A percentile compares a stretch with the other conserved stretches of the same genome.
Conservation (phyloP, 64 coral and sea anemone genomes). For the Anthopleura sola region DNA sequence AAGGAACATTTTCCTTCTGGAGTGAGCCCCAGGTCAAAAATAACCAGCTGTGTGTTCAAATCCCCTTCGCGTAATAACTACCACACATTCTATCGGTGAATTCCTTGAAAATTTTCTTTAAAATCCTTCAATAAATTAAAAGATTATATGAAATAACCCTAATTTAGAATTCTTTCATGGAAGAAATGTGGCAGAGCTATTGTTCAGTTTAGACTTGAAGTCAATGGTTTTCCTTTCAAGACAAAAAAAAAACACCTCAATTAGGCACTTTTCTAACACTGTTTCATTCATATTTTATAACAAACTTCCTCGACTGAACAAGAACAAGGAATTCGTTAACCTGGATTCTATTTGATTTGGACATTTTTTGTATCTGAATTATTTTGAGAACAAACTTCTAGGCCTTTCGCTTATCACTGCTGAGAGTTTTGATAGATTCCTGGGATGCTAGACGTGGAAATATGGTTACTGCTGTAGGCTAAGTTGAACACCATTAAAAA, state of each 20-base stretch:
- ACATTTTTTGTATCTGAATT: not conserved
- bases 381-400: no score
- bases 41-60: not conserved
- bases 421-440: no score
- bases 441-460: no score
- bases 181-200: not conserved
- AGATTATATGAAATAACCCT: not conserved
- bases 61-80: not conserved
- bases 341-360: not conserved
- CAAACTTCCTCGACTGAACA: not conserved
- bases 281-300: conserved; percentile 9
- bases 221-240: not conserved
- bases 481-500: not conserved
- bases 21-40: not conserved
- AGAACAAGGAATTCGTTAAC: not conserved
- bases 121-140: not conserved
- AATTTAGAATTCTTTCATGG: not conserved
- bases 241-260: not conserved
- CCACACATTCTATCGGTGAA: not conserved
- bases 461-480: no score
- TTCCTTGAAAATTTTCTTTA: not conserved
- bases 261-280: not conserved
- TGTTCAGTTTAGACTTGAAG: not conserved
- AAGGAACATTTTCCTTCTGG: not conserved
- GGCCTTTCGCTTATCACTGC: no score